Conservation (phyloP, 2,888 invertebrate species). For the Acrobasis suavella region DNA sequence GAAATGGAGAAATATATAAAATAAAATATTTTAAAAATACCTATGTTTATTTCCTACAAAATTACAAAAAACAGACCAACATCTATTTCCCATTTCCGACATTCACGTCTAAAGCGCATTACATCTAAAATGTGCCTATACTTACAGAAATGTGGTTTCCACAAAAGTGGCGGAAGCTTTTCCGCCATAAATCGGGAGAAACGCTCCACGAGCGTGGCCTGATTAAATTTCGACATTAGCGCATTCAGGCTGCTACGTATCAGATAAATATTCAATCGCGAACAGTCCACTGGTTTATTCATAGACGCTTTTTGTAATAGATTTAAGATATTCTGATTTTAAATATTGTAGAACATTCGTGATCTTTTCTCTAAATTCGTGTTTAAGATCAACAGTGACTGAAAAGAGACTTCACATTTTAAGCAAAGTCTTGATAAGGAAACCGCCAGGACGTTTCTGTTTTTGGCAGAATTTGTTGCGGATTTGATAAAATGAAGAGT, state of each 20-base stretch:
- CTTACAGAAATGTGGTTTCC: slow-evolving; percentile 21
- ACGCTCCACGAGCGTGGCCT: slow-evolving; percentile 27
- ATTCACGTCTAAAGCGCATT: slow-evolving; percentile 6
- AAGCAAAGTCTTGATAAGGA: no score
- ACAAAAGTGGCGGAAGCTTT: slow-evolving; percentile 33
- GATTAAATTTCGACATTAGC: slow-evolving; percentile 35
- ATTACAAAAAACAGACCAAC: neutral
- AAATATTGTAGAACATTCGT: neutral
- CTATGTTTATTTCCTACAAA: neutral
- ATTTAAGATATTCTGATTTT: neutral
- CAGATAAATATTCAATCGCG: slow-evolving; percentile 24
- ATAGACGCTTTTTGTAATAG: slow-evolving; percentile 16
- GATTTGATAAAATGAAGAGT: no score
- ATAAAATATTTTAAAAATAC: no score
- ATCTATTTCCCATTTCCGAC: no score
- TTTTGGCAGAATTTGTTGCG: no score
- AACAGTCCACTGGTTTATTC: slow-evolving; percentile 19
- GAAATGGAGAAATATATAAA: no score
- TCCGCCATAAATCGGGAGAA: slow-evolving; percentile 32
- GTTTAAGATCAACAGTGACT: no score
- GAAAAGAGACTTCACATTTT: no score
- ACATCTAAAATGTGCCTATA: slow-evolving; percentile 15
- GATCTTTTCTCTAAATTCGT: no score
- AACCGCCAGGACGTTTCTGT: no score
- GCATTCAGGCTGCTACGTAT: slow-evolving; percentile 28